Conservation (phyloP, 2,113 vertebrate species). For the Psephotus haematonotus region DNA sequence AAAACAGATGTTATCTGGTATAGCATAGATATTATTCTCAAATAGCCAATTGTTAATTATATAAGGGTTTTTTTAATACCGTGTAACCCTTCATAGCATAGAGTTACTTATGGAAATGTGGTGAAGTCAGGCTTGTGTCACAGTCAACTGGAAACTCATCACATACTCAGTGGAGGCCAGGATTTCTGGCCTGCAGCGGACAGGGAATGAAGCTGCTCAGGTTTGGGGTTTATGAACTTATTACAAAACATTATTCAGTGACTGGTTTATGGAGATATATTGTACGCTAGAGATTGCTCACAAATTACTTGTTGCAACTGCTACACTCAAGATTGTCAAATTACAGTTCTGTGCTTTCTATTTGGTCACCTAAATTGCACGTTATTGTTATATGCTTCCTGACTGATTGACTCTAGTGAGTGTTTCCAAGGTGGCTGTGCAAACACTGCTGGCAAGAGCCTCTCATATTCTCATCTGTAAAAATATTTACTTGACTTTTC, state of each 20-base stretch:
- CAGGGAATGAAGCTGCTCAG: not conserved
- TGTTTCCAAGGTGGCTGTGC: not conserved
- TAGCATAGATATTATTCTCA: not conserved
- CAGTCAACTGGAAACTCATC: not conserved
- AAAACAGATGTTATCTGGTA: not conserved
- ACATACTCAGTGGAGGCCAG: accelerated
- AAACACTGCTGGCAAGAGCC: not conserved
- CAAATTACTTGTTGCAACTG: not conserved
- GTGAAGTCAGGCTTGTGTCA: not conserved
- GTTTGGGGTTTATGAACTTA: not conserved
- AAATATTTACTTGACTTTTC: conserved; percentile 17
- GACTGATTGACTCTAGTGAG: not conserved
- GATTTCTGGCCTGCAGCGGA: not conserved
- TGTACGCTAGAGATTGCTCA: conserved; percentile 1
- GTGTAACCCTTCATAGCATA: not conserved
- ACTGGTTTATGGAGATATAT: conserved; percentile 5
- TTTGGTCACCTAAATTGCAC: not conserved
- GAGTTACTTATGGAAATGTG: not conserved
- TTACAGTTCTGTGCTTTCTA: not conserved
- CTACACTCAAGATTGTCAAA: not conserved
- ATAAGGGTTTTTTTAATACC: not conserved
- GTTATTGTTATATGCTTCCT: not conserved
- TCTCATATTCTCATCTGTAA: not conserved
- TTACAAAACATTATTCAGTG: not conserved
- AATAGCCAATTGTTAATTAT: not conserved